A percentile compares a stretch with the other conserved stretches of the same genome.
These are phyloP conservation scores for Eudyptes chrysolophus DNA, from an alignment of 2,113 vertebrate species.

Conservation along the genomic window DNA sequence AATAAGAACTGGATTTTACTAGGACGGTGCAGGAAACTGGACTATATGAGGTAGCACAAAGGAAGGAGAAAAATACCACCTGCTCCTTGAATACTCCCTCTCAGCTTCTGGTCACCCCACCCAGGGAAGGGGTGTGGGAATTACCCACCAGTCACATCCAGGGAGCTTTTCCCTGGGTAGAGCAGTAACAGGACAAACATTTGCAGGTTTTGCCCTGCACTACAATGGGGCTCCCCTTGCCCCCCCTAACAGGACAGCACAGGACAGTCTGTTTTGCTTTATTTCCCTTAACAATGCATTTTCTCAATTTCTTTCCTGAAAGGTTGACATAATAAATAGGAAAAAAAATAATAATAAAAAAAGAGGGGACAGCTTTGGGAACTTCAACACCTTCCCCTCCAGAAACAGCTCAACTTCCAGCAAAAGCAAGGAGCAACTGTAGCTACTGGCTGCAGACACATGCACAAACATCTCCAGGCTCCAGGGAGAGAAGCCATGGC, in stretches of 20 bases:
- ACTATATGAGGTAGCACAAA: not conserved
- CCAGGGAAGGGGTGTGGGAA: not conserved
- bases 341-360: not conserved
- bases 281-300: not conserved
- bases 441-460: not conserved
- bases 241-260: not conserved
- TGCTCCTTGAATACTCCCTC: not conserved
- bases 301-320: not conserved
- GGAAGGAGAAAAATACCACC: not conserved
- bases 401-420: not conserved
- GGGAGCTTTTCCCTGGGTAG: not conserved
- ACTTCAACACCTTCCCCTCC: not conserved
- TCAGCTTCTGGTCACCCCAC: not conserved
- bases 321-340: not conserved
- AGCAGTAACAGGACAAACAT: not conserved
- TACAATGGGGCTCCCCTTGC: rapidly evolving
- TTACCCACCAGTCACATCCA: not conserved
- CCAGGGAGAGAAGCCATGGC: not conserved
- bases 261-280: not conserved
- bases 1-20: not conserved
- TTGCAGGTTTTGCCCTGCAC: not conserved
- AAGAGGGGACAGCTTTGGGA: not conserved
- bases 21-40: not conserved
- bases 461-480: not conserved
- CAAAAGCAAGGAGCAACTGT: rapidly evolving